A percentile compares a stretch with the other conserved stretches of the same genome.
phyloP scores from a whole-genome alignment of 1,140 invertebrate genomes.

The Drosophila serrata region DNA sequence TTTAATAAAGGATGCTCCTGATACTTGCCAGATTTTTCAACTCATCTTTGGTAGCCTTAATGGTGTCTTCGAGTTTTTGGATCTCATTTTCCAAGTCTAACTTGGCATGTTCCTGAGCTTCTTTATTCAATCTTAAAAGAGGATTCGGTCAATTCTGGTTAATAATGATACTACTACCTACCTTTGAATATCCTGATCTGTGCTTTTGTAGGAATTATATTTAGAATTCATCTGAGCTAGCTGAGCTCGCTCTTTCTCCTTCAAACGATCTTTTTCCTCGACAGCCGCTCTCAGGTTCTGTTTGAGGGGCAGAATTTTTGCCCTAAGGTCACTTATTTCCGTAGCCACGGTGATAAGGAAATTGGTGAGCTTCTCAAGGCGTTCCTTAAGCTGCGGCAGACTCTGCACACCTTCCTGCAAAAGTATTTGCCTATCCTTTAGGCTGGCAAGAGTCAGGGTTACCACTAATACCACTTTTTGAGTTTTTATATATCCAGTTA shows the following conservation, averaged over 20 bases:
- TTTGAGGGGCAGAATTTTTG: constrained; percentile 85
- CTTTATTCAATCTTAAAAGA: constrained; percentile 50
- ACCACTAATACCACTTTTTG: not conserved
- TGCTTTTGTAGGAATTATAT: constrained; percentile 82
- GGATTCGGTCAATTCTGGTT: not conserved
- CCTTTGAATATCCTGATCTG: constrained; percentile 82
- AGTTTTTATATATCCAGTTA: not conserved
- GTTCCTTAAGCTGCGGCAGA: constrained; percentile 78
- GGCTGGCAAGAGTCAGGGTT: constrained; percentile 13
- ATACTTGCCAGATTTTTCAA: constrained; percentile 49
- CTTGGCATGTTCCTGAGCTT: constrained; percentile 54
- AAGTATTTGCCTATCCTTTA: constrained; percentile 74
- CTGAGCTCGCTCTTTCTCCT: constrained; percentile 83
- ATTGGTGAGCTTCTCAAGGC: constrained; percentile 48
- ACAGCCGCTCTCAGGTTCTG: constrained; percentile 81
- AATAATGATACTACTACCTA: not conserved
- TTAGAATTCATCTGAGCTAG: constrained; percentile 66
- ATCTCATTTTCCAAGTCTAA: constrained; percentile 59
- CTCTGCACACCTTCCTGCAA: constrained; percentile 85
- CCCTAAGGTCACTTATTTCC: constrained; percentile 73
- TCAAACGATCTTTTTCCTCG: constrained; percentile 85
- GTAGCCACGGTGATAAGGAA: constrained; percentile 84
- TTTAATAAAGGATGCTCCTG: not conserved
- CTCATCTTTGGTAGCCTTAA: constrained; percentile 40
- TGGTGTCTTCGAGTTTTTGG: constrained; percentile 40